Conservation (phyloP, 2,888 invertebrate genomes). For the Dynastes tityus region DNA sequence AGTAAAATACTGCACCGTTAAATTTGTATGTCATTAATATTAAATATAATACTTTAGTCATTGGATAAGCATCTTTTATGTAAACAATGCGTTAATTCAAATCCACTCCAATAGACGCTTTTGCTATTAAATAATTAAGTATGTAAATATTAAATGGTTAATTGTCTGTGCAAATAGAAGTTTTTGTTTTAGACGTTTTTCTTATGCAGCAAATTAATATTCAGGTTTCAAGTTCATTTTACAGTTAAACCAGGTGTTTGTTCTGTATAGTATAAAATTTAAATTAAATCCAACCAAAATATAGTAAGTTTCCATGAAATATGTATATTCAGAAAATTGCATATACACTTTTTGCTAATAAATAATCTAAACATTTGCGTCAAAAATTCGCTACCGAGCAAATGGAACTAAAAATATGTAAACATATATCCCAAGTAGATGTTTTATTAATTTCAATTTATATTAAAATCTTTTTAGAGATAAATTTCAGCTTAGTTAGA, state of each 20-base stretch:
- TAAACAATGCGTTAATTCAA: neutral
- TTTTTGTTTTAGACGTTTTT: slow-evolving; percentile 1
- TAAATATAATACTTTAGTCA: neutral
- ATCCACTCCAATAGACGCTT: neutral
- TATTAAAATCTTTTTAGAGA: no score
- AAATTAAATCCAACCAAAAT: no score
- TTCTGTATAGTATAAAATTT: no score
- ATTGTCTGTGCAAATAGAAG: slow-evolving; percentile 7
- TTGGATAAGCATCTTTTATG: neutral
- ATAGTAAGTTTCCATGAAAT: no score
- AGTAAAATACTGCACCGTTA: neutral
- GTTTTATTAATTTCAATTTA: no score
- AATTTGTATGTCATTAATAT: neutral
- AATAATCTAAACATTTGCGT: no score
- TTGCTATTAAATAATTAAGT: neutral
- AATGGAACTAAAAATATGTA: no score
- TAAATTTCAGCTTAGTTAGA: no score
- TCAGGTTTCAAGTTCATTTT: neutral
- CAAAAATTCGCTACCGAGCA: no score
- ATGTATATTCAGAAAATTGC: no score
- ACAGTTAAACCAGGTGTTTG: neutral
- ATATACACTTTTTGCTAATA: no score
- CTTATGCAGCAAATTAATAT: neutral
- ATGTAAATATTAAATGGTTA: slow-evolving; percentile 7
- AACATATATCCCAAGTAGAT: no score